Evolutionary conservation across 2,888 invertebrate species (phyloP).

Genomic region (Leptogaster cylindrica): DNA sequence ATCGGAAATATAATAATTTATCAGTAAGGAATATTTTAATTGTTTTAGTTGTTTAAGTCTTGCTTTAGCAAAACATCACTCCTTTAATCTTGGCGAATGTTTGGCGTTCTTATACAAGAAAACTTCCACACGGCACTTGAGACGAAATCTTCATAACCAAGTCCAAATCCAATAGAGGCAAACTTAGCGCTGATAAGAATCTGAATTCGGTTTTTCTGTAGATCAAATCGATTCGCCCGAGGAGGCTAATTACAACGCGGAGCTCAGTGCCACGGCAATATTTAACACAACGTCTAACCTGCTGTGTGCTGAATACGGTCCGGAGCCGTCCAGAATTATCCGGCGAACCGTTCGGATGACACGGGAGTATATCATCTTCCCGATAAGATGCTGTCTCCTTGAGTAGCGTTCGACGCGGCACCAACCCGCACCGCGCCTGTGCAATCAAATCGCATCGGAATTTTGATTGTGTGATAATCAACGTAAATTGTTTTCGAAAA

Average conservation of each 20-base stretch:
- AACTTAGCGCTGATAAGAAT: too few relatives aligned
- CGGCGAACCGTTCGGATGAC: slow-evolving; percentile 22
- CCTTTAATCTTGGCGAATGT: too few relatives aligned
- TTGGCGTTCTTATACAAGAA: too few relatives aligned
- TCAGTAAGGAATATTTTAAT: too few relatives aligned
- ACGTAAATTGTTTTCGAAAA: slow-evolving; percentile 29
- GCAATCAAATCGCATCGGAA: slow-evolving; percentile 22
- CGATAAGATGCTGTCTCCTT: not conserved
- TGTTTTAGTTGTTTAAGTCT: too few relatives aligned
- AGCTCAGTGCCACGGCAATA: slow-evolving; percentile 20
- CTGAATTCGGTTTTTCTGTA: too few relatives aligned
- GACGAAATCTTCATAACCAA: too few relatives aligned
- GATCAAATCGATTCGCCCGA: slow-evolving; percentile 29
- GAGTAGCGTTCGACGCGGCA: not conserved
- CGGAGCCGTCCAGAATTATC: not conserved
- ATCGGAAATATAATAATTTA: too few relatives aligned
- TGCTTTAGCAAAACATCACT: too few relatives aligned
- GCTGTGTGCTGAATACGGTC: not conserved
- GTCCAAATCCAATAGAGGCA: too few relatives aligned
- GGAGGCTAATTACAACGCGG: slow-evolving; percentile 25
- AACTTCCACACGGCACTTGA: too few relatives aligned
- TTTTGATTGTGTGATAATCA: slow-evolving; percentile 38
- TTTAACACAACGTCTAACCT: slow-evolving; percentile 1
- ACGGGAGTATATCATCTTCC: slow-evolving; percentile 14
- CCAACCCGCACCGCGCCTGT: slow-evolving; percentile 2